Evolutionary conservation across 2,888 invertebrate genomes (phyloP), one percentile per base, ranked within the genome.

Genomic region (Clunio marinus): DNA sequence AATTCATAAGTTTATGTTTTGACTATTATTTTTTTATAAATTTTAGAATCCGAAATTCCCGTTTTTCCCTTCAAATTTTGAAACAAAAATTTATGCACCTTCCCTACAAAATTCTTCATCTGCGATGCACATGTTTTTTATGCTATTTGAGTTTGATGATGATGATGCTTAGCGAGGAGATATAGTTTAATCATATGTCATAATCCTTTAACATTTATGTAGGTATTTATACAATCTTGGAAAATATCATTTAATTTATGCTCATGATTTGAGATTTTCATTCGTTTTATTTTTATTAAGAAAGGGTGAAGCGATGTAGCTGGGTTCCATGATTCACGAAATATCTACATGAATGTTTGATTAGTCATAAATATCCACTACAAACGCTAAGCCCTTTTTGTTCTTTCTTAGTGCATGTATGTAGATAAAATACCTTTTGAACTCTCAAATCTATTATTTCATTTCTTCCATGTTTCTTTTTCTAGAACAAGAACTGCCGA

Each of bases 41-140:
- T 63, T 67, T 37, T 68, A 68, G 68, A 68, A 46, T 35, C 68
- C 24, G 58, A 58, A 58, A 68, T 68, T 41, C 68, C 68, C 15
- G 58, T 58, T 41, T 68, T 55, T 32, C 68, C 68, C 55, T 66
- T 66, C 66, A 55, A 51, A 66, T 66, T 55, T 22, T 66, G 37
- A 66, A 22, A 35, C 24, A n/a, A n/a, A 32, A 59, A 25, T 62
- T 37, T n/a, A 66, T 55, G 66, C 66, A 66, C 66, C 28, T 66
- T 51, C 55, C n/a, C n/a, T 65, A 65, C 25, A 41, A 27, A 7
- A 27, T 27, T 28, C 22, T 46, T 15, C 46, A 7, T 46, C 46
- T n/a, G 5, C 17, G 25, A 58, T 58, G 28, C 58, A 58, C 58
- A 27, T 28, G 45, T 1, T 15, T 32, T 58, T 28, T 13, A 8